phyloP scores from a whole-genome alignment of 2,888 invertebrate species.

The Heliothis peltigera region DNA sequence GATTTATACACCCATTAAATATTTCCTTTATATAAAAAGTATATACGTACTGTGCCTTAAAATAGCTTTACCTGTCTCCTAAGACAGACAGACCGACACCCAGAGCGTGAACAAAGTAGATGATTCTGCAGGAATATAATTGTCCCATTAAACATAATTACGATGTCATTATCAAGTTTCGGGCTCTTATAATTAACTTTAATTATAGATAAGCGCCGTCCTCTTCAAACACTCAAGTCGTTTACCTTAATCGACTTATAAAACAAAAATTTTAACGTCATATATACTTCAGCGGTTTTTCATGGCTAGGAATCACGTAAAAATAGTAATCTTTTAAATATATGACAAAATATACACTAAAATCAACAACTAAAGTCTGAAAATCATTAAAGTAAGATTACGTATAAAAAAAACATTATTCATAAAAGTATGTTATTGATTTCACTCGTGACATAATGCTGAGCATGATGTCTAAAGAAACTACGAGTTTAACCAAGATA shows the following conservation, averaged over 20 bases:
- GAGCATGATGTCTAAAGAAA: too few relatives aligned
- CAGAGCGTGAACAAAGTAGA: constrained; percentile 25
- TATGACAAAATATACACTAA: background rate
- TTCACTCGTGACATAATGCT: too few relatives aligned
- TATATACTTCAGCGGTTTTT: background rate
- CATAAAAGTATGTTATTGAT: too few relatives aligned
- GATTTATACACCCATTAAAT: background rate
- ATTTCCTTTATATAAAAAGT: background rate
- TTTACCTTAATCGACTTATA: constrained; percentile 44
- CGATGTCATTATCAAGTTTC: constrained; percentile 53
- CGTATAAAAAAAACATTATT: too few relatives aligned
- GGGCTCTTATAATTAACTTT: constrained; percentile 52
- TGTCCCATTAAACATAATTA: constrained; percentile 57
- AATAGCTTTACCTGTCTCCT: background rate
- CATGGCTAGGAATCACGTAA: background rate
- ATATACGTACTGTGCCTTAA: too few relatives aligned
- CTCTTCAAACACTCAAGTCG: constrained; percentile 25
- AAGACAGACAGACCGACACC: constrained; percentile 6
- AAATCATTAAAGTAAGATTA: too few relatives aligned
- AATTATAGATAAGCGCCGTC: constrained; percentile 52
- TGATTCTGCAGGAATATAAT: constrained; percentile 53
- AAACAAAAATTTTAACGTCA: constrained; percentile 14
- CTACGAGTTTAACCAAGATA: too few relatives aligned
- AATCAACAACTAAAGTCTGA: too few relatives aligned
- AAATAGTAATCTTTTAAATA: background rate